These are phyloP conservation scores for Merops nubicus DNA, from an alignment of 2,113 vertebrate species.

Conservation along the genomic window DNA sequence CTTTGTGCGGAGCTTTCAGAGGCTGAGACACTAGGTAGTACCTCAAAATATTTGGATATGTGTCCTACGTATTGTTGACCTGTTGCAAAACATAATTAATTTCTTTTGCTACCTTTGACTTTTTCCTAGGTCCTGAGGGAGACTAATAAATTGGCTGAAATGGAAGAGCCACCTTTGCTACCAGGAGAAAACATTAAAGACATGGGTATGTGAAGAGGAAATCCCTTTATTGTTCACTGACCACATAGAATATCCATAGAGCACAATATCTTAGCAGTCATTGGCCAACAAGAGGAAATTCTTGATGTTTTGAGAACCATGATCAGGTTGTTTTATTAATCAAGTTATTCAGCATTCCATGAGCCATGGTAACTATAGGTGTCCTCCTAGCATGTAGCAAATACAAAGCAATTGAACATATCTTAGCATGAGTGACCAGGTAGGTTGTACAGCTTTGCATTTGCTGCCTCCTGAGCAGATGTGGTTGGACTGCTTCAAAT, in stretches of 20 bases:
- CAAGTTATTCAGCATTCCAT: rapidly evolving
- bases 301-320: not conserved
- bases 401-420: rapidly evolving
- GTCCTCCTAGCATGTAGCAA: not conserved
- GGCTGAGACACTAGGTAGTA: not conserved
- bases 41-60: not conserved
- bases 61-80: not conserved
- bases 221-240: not conserved
- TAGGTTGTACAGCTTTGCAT: not conserved
- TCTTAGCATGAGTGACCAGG: not conserved
- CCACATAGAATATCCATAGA: not conserved
- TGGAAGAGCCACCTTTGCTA: constrained; percentile 90
- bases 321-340: not conserved
- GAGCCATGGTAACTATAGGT: not conserved
- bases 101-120: not conserved
- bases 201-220: constrained; percentile 75
- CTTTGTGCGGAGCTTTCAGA: not conserved
- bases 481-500: not conserved
- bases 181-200: constrained; percentile 93
- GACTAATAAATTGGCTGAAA: constrained; percentile 84
- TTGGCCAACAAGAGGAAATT: not conserved
- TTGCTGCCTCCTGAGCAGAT: not conserved
- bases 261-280: not conserved
- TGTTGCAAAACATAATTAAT: not conserved
- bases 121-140: constrained; percentile 77